Conservation (phyloP, 2,888 invertebrate species). For the Loripinus fragilis region DNA sequence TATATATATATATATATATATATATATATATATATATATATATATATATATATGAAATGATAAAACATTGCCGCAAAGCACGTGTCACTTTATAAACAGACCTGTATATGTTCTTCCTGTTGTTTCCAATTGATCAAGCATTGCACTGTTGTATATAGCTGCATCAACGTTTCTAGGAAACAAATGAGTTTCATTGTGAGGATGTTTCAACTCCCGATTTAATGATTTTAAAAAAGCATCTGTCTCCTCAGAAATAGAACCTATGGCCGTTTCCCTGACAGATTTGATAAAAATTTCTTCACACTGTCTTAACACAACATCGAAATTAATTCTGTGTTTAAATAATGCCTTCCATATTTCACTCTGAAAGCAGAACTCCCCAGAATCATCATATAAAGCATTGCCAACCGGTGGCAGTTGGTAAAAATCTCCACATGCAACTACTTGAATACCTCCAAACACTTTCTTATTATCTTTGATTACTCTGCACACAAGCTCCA, state of each 20-base stretch:
- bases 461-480: not conserved
- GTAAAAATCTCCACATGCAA: not conserved
- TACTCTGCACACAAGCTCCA: not conserved
- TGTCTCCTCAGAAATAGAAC: not conserved
- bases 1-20: too few relatives aligned
- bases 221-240: not conserved
- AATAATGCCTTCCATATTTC: not conserved
- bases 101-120: not conserved
- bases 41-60: too few relatives aligned
- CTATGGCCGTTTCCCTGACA: not conserved
- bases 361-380: not conserved
- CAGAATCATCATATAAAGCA: not conserved
- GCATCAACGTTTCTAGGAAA: conserved; percentile 6
- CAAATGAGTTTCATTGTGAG: not conserved
- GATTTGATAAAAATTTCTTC: not conserved
- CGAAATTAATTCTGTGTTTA: not conserved
- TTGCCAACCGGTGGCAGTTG: not conserved
- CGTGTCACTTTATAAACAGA: too few relatives aligned
- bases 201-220: not conserved
- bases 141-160: not conserved
- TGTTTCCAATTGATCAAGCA: not conserved
- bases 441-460: conserved; percentile 6
- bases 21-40: too few relatives aligned
- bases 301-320: not conserved
- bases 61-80: too few relatives aligned